These are phyloP conservation scores for Leptopterna dolabrata DNA, from an alignment of 2,888 invertebrate genomes.

Conservation along the genomic window DNA sequence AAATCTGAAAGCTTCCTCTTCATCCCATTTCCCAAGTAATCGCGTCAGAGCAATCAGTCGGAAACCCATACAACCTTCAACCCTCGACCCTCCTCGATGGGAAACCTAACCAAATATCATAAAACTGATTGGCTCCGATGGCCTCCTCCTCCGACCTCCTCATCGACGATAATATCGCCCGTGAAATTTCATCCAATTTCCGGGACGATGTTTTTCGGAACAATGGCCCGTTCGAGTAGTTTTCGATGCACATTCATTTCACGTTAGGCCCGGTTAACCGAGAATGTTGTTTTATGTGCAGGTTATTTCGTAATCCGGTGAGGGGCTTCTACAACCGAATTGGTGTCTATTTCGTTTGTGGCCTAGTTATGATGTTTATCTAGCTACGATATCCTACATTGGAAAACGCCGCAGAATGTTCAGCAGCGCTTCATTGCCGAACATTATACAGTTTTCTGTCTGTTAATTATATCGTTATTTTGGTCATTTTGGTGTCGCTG, in stretches of 20 bases:
- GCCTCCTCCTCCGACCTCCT: not conserved
- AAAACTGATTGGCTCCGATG: conserved; percentile 29
- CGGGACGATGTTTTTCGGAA: conserved; percentile 30
- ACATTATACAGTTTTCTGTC: no score
- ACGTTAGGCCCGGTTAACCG: no score
- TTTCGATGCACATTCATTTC: not conserved
- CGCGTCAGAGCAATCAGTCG: not conserved
- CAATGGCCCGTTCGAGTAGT: not conserved
- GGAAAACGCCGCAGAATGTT: no score
- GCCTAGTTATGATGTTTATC: no score
- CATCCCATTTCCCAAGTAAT: conserved; percentile 7
- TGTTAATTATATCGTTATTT: no score
- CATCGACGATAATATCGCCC: not conserved
- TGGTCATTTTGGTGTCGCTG: no score
- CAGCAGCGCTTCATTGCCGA: no score
- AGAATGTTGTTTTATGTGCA: no score
- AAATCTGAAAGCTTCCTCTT: not conserved
- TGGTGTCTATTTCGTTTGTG: no score
- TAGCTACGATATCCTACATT: no score
- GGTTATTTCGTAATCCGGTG: no score
- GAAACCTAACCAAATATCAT: conserved; percentile 36
- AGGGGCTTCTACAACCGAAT: no score
- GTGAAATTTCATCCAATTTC: conserved; percentile 22
- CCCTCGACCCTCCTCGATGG: not conserved
- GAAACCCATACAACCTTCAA: not conserved